Conservation (phyloP, 2,113 vertebrate genomes). For the Psettodes erumei region DNA sequence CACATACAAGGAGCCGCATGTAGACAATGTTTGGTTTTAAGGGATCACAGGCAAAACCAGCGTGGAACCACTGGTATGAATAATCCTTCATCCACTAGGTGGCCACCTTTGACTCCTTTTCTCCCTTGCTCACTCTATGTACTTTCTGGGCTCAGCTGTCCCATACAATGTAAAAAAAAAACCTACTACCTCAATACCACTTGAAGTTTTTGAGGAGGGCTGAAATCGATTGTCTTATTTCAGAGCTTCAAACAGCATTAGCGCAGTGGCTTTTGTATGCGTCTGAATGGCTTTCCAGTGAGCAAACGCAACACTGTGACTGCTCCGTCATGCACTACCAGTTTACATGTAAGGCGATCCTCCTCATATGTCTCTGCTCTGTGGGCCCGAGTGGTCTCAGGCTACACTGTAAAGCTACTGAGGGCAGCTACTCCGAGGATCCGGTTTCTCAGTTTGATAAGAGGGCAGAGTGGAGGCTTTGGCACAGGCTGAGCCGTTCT, state of each 20-base stretch:
- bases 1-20: not conserved
- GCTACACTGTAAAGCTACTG: slow-evolving; percentile 62
- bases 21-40: not conserved
- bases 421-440: slow-evolving; percentile 66
- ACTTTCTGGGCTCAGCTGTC: slow-evolving; percentile 46
- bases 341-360: slow-evolving; percentile 67
- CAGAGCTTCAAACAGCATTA: slow-evolving; percentile 30
- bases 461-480: slow-evolving; percentile 65
- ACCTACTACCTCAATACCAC: slow-evolving; percentile 30
- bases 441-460: slow-evolving; percentile 75
- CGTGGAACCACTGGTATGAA: not conserved
- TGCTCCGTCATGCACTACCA: slow-evolving; percentile 52
- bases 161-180: slow-evolving; percentile 27
- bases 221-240: slow-evolving; percentile 45
- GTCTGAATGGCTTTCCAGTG: slow-evolving; percentile 24
- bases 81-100: slow-evolving; percentile 57
- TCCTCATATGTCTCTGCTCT: slow-evolving; percentile 40
- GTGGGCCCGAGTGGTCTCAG: slow-evolving; percentile 59
- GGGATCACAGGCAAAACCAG: not conserved
- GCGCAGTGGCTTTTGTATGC: slow-evolving; percentile 20
- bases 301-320: slow-evolving; percentile 32
- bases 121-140: not conserved
- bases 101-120: slow-evolving; percentile 47
- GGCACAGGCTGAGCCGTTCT: slow-evolving; percentile 55
- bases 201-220: slow-evolving; percentile 45